These are phyloP conservation scores for Muscicapa adusta DNA, from an alignment of 2,113 vertebrate genomes.

Conservation along the genomic window DNA sequence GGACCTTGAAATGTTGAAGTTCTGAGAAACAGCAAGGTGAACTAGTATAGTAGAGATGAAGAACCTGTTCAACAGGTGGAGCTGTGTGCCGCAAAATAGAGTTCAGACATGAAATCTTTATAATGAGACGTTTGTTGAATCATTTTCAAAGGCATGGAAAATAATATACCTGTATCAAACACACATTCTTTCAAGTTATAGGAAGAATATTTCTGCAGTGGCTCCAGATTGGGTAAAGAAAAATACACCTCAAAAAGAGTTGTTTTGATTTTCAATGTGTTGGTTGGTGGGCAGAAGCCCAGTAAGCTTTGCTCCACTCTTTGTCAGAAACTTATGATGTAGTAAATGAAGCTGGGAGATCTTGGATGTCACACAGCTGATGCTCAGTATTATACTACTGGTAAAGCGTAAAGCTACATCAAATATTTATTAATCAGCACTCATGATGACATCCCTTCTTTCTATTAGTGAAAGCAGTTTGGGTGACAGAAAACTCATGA, in stretches of 20 bases:
- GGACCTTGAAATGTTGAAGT: neutral
- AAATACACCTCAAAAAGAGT: neutral
- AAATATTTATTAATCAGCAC: conserved; percentile 40
- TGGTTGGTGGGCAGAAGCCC: neutral
- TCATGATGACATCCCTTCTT: neutral
- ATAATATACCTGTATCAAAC: neutral
- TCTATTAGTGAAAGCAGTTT: neutral
- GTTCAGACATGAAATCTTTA: neutral
- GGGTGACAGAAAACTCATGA: neutral
- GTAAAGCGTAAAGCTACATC: neutral
- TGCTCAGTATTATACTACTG: neutral
- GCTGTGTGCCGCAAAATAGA: neutral
- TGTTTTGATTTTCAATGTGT: neutral
- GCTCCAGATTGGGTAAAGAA: neutral
- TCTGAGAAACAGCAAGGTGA: neutral
- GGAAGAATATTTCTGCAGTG: neutral
- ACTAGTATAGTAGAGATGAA: neutral
- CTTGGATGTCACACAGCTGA: conserved; percentile 9
- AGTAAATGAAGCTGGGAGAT: neutral
- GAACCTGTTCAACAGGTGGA: conserved; percentile 38
- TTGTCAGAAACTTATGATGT: neutral
- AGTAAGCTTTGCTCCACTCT: neutral
- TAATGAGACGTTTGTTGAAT: neutral
- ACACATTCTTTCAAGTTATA: neutral
- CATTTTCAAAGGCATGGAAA: neutral